Percentiles rank a stretch among this genome's conserved stretches.
Conservation (phyloP, 2,113 vertebrate species). For the Pterocles orientalis region DNA sequence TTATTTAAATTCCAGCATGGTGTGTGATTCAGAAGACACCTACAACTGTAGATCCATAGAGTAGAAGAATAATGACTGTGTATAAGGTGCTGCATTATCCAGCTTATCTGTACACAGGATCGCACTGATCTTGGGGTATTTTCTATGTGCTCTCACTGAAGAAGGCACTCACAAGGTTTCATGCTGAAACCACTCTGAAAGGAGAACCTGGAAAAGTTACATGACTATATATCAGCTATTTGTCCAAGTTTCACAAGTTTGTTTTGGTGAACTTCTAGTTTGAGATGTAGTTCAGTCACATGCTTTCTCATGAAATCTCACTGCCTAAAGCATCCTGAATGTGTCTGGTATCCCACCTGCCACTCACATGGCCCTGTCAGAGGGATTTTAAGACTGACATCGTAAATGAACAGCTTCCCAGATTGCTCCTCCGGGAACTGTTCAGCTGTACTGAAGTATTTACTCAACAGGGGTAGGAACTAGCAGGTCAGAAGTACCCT, state of each 20-base stretch:
- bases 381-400: not conserved
- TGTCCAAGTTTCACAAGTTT: not conserved
- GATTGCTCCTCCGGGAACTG: not conserved
- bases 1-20: not conserved
- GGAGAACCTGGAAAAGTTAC: not conserved
- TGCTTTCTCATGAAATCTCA: not conserved
- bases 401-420: fast-evolving
- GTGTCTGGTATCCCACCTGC: not conserved
- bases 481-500: not conserved
- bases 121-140: fast-evolving
- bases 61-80: not conserved
- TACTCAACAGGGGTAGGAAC: not conserved
- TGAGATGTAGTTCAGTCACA: not conserved
- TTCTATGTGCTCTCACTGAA: not conserved
- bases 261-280: not conserved
- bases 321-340: not conserved
- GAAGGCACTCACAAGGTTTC: not conserved
- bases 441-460: not conserved
- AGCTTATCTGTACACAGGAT: not conserved
- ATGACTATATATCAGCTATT: not conserved
- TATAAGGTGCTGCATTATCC: not conserved
- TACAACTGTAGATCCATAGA: not conserved
- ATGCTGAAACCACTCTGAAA: not conserved
- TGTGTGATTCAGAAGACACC: not conserved
- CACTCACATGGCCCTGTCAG: not conserved